Conservation (phyloP, 2,113 vertebrate genomes). For the Prinia subflava region DNA sequence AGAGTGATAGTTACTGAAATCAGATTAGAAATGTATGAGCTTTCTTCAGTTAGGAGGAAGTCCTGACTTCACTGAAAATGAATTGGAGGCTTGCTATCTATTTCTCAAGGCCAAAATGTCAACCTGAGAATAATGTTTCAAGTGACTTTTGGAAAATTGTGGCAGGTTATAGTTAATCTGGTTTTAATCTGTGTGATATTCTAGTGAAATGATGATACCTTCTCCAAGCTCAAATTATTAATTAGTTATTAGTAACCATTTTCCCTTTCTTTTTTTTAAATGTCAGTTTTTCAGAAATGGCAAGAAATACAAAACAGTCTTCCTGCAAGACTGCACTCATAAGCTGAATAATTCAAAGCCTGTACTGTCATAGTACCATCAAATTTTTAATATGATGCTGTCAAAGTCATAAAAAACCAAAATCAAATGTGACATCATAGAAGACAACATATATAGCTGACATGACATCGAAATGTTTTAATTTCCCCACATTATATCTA, state of each 20-base stretch:
- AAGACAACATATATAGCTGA: slow-evolving; percentile 22
- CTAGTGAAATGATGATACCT: not conserved
- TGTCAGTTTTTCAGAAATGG: slow-evolving; percentile 9
- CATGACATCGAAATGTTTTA: slow-evolving; percentile 10
- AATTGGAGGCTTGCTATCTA: not conserved
- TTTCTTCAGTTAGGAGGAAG: not conserved
- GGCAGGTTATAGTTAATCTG: not conserved
- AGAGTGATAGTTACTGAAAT: not conserved
- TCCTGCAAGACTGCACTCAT: not conserved
- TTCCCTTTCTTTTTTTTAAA: slow-evolving; percentile 24
- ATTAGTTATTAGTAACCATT: slow-evolving; percentile 11
- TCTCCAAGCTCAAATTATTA: slow-evolving; percentile 24
- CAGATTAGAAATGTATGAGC: not conserved
- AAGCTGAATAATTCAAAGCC: slow-evolving; percentile 52
- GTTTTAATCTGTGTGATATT: slow-evolving; percentile 19
- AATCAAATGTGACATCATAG: slow-evolving; percentile 51
- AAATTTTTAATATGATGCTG: slow-evolving; percentile 49
- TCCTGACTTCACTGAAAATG: not conserved
- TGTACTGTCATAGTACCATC: slow-evolving; percentile 3
- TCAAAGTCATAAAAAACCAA: slow-evolving; percentile 34
- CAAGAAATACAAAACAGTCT: not conserved
- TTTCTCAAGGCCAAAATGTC: not conserved
- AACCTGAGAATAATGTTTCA: not conserved
- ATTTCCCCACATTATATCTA: not conserved
- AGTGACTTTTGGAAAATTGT: not conserved